Conservation (phyloP, 2,888 invertebrate genomes). For the Harpagoxenus sublaevis region DNA sequence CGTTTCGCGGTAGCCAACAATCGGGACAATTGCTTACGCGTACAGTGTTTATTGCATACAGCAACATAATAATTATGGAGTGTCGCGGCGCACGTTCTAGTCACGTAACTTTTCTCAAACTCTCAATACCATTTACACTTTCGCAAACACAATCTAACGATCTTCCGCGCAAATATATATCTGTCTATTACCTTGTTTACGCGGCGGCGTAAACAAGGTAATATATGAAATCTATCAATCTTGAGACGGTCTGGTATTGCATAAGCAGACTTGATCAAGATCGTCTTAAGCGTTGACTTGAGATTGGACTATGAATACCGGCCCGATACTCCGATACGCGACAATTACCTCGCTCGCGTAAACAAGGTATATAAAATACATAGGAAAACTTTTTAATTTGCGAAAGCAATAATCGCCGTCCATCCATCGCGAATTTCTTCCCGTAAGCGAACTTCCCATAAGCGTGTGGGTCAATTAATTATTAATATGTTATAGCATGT, state of each 20-base stretch:
- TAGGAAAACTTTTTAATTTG: background rate
- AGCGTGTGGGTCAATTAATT: background rate
- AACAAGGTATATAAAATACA: no score
- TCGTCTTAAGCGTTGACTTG: no score
- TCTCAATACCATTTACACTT: background rate
- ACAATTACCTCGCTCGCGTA: no score
- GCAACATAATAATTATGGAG: background rate
- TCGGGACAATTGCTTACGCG: constrained; percentile 32
- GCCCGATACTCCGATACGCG: no score
- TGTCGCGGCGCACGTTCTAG: background rate
- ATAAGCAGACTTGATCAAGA: no score
- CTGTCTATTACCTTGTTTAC: no score
- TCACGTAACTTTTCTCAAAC: constrained; percentile 7
- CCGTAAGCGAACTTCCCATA: background rate
- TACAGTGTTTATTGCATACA: background rate
- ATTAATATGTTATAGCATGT: background rate
- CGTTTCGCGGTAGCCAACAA: constrained; percentile 45
- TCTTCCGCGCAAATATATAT: background rate
- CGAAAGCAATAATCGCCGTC: background rate
- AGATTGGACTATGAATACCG: no score
- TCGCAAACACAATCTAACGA: background rate
- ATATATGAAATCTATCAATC: no score
- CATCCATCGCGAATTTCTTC: background rate
- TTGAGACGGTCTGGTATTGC: no score
- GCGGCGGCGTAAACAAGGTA: no score